Percentiles rank a stretch among this genome's conserved stretches.
phyloP scores from a whole-genome alignment of 2,888 invertebrate species.

The Dermolepida albohirtum region DNA sequence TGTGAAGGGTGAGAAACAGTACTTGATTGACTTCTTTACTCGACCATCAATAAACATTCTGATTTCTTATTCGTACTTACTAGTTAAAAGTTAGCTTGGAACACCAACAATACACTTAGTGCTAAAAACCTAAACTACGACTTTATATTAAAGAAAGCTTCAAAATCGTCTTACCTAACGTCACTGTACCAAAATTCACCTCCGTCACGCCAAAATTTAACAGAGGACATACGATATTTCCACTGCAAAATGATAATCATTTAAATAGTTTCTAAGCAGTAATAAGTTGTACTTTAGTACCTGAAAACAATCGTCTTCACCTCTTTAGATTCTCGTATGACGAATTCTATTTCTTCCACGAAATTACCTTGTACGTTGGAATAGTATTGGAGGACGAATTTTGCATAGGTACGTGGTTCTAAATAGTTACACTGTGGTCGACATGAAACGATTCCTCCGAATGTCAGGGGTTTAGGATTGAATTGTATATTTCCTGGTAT shows the following conservation, averaged over 20 bases:
- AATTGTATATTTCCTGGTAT: constrained; percentile 71
- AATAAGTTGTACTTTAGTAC: constrained; percentile 62
- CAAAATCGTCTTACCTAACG: constrained; percentile 67
- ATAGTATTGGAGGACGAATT: constrained; percentile 69
- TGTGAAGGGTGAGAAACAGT: no score
- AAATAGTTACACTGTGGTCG: constrained; percentile 66
- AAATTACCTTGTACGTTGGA: constrained; percentile 72
- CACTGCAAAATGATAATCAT: constrained; percentile 63
- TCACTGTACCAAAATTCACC: constrained; percentile 70
- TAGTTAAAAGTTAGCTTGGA: no score
- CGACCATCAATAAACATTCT: no score
- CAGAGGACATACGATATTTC: constrained; percentile 72
- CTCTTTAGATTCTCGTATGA: constrained; percentile 71
- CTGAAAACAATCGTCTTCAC: constrained; percentile 69
- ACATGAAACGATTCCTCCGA: constrained; percentile 70
- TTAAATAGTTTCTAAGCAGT: constrained; percentile 16
- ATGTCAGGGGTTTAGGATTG: constrained; percentile 65
- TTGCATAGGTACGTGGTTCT: constrained; percentile 67
- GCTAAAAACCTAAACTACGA: no score
- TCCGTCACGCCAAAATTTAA: constrained; percentile 68
- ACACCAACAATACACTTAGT: no score
- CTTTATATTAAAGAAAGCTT: no score
- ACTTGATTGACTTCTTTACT: no score
- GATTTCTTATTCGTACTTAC: no score
- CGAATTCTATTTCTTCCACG: constrained; percentile 72